These are phyloP conservation scores for Clamator glandarius DNA, from an alignment of 2,797 vertebrate genomes.

Conservation along the genomic window DNA sequence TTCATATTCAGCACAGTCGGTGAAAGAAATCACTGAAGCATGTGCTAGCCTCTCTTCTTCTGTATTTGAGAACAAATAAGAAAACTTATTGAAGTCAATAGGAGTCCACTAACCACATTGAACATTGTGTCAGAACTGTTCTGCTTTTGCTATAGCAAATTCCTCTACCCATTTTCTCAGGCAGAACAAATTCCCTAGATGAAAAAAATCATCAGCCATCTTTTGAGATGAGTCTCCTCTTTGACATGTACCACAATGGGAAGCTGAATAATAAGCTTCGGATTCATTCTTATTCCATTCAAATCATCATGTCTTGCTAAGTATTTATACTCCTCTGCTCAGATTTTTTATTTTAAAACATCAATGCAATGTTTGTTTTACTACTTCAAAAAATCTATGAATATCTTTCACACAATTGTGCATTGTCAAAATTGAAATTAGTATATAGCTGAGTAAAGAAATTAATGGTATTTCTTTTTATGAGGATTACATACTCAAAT, in stretches of 20 bases:
- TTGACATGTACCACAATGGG: background rate
- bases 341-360: background rate
- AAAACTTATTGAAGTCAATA: background rate
- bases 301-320: background rate
- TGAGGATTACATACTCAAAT: background rate
- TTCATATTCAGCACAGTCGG: background rate
- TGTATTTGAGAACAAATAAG: background rate
- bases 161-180: background rate
- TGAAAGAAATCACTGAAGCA: background rate
- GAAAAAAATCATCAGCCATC: background rate
- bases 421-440: background rate
- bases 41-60: background rate
- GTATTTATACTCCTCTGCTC: background rate
- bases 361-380: background rate
- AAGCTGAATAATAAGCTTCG: background rate
- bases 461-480: background rate
- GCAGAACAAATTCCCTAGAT: background rate
- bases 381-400: background rate
- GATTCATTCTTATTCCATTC: background rate
- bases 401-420: background rate
- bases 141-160: background rate
- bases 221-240: background rate
- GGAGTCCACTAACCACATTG: background rate
- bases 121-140: background rate
- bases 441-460: background rate